A percentile compares a stretch with the other conserved stretches of the same genome.
These are phyloP conservation scores for Micrastur ruficollis DNA, from an alignment of 2,797 vertebrate genomes.

Conservation along the genomic window DNA sequence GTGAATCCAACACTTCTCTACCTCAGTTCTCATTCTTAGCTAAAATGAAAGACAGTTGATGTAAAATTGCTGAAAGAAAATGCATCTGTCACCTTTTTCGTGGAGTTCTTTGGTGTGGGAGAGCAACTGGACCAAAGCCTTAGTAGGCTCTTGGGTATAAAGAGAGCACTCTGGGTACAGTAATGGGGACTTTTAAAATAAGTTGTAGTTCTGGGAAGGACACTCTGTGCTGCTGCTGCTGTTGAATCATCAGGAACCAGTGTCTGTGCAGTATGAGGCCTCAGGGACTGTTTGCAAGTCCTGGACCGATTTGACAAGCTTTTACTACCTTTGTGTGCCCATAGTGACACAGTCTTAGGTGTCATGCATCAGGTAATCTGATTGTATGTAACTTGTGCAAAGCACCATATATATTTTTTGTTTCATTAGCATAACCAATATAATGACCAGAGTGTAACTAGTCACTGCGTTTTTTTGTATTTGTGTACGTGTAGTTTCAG, in stretches of 20 bases:
- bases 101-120: not conserved
- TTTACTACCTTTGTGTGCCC: not conserved
- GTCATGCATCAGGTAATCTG: not conserved
- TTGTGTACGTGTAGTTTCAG: not conserved
- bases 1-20: not conserved
- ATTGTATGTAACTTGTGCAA: not conserved
- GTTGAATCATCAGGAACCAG: not conserved
- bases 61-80: not conserved
- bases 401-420: not conserved
- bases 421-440: not conserved
- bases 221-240: not conserved
- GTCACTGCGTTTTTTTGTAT: not conserved
- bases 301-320: not conserved
- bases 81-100: not conserved
- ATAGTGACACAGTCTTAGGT: not conserved
- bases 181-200: not conserved
- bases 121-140: not conserved
- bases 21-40: not conserved
- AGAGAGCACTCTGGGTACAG: not conserved
- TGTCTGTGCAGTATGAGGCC: not conserved
- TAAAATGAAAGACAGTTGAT: not conserved
- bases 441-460: not conserved
- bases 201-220: not conserved
- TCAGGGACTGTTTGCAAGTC: not conserved
- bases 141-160: not conserved